Evolutionary conservation across 2,888 invertebrate genomes (phyloP), one percentile per base, ranked within the genome.

Genomic region (Acleris laterana): DNA sequence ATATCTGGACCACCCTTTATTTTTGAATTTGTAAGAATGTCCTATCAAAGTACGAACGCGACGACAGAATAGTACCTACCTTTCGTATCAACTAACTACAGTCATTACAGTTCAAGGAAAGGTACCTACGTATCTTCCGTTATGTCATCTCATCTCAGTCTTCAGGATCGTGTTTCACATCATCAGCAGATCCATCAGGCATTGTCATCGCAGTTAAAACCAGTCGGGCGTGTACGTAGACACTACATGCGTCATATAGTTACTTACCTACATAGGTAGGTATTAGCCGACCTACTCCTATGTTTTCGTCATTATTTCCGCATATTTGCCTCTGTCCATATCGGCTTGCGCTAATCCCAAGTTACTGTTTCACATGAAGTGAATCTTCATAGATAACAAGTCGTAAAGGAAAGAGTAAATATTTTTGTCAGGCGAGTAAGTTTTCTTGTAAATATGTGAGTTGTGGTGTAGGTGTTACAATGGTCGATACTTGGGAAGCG

Each of bases 231-330:
- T 63, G 28, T 17, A 19, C 6, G n/a, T 25, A 42, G 25, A 38
- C 9, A 53, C 25, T 60, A 46, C 58, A 62, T 62, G 49, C 58
- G 60, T 65, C 62, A 62, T 38, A 38, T 51, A 62, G 52, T 25
- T 49, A 32, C 32, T 32, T 68, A 49, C 61, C 50, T 46, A 64
- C 63, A 52, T 48, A 68, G 52, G 38, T 48, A 68, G 52, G 38
- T 38, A 38, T 38, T 1, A 38, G 13, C 13, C 61, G 62, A 62
- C 64, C 64, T 53, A 64, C 64, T 62, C 52, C 9, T 19, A 17
- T 44, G 57, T 44, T 65, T 65, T 65, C 50, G 65, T 44, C 50
- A 65, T 56, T 50, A 65, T 65, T 56, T 65, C 25, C 50, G 55
- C 59, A 53, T 59, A 60, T 32, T 46, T 38, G 20, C 20, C 7